A percentile compares a stretch with the other conserved stretches of the same genome.
phyloP scores from a whole-genome alignment of 2,113 vertebrate species.

The Thomomys bottae region DNA sequence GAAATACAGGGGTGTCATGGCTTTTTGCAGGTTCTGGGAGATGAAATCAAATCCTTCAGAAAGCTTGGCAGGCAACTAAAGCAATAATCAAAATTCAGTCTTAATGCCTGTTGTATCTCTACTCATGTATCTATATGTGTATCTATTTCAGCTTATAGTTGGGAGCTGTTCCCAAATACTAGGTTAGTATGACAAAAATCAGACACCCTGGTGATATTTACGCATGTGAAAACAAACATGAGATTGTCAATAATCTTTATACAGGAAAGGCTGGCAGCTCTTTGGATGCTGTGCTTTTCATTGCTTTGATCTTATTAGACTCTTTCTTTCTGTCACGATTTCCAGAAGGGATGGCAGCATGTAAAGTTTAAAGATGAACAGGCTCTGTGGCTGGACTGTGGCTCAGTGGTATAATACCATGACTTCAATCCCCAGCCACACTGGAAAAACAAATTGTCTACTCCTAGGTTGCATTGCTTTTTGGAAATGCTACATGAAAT shows the following conservation, averaged over 20 bases:
- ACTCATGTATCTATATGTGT: no score
- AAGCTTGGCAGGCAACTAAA: slow-evolving; percentile 30
- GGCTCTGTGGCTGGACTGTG: neutral
- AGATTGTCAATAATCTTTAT: neutral
- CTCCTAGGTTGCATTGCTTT: neutral
- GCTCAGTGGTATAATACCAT: no score
- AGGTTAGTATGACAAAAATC: neutral
- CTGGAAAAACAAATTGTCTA: neutral
- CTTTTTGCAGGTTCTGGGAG: neutral
- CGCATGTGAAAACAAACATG: neutral
- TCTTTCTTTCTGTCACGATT: slow-evolving; percentile 27
- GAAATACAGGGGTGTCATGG: neutral
- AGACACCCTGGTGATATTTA: neutral
- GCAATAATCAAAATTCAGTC: slow-evolving; percentile 17
- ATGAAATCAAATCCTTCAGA: neutral
- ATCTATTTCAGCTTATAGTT: neutral
- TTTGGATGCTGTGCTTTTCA: neutral
- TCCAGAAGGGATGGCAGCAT: neutral
- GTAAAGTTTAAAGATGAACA: neutral
- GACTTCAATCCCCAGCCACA: neutral
- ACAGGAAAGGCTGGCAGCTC: neutral
- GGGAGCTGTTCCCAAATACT: neutral
- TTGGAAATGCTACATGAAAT: neutral
- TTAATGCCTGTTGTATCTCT: neutral
- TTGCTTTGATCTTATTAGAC: neutral